Base-by-base conservation (phyloP, 1,140 invertebrate species). In the Condylostylus longicornis region DNA sequence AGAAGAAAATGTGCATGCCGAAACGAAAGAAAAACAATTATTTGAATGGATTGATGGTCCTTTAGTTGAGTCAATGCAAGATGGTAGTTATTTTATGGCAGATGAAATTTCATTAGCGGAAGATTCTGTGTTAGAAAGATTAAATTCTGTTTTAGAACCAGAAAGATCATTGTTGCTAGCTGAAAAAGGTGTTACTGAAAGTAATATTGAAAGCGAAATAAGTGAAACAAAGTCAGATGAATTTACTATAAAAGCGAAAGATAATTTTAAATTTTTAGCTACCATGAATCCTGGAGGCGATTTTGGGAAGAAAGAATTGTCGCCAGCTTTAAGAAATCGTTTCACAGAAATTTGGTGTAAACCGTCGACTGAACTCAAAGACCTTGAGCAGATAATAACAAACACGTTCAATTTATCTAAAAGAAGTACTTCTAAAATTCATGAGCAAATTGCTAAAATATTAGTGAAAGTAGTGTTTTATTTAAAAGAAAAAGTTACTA, bases 241-340 rank as follows among this genome's bases (percentile, higher is more conserved):
- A 48, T 68, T 70, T 42, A 59, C 79, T 2, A 72, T 89, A 22
- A 64, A 68, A 20, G 94, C 95, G 0, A 51, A 75, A 41, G 49
- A 74, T 10, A 70, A 75, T 9, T 99, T 99, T 58, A 74, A 86
- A 42, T 86, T 98, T 49, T 74, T 98, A 37, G 89, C 89, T 6
- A 99, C 96, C 1, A 99, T 99, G 96, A 99, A 99, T 69, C 96
- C 96, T 15, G 93, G 93, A 13, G 95, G 96, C 8, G 96, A 99
- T 71, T 98, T 88, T 65, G 96, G 96, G 1, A 99, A 99, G 58
- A 99, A 98, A 65, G 96, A 99, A 71, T 65, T 99, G 8, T 99
- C 96, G 0, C 94, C 94, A 8, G 95, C 96, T 0, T 62, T 99
- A 4, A 71, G 95, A 37, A 99, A 99, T 67, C 73, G 96, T 35